These are phyloP conservation scores for Zoanthus gigantus DNA, from an alignment of 92 coral and sea anemone species.

Conservation along the genomic window DNA sequence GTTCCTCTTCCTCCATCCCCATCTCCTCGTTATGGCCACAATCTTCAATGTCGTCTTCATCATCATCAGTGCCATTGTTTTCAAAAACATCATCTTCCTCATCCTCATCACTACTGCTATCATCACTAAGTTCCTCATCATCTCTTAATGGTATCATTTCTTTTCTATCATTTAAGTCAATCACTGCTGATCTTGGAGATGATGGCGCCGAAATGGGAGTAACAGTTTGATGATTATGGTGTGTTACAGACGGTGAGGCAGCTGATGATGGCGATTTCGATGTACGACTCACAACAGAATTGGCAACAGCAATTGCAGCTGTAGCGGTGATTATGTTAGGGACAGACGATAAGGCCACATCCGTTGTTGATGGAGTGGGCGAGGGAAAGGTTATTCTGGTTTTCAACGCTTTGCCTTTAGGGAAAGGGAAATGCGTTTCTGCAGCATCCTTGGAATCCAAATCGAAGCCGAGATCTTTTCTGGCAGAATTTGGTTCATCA, in stretches of 20 bases:
- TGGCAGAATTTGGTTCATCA: slow-evolving; percentile 86
- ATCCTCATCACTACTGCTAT: slow-evolving; percentile 12
- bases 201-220: slow-evolving; percentile 13
- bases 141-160: neutral
- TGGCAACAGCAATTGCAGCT: slow-evolving; percentile 90
- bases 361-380: slow-evolving; percentile 50
- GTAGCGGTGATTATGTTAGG: slow-evolving; percentile 91
- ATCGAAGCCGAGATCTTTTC: slow-evolving; percentile 78
- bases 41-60: slow-evolving; percentile 15
- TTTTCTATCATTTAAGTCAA: neutral
- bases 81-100: slow-evolving; percentile 38
- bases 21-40: slow-evolving; percentile 38
- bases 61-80: slow-evolving; percentile 51
- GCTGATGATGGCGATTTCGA: slow-evolving; percentile 31
- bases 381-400: slow-evolving; percentile 61
- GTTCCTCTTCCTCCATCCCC: slow-evolving; percentile 55
- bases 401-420: slow-evolving; percentile 69
- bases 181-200: neutral
- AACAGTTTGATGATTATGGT: neutral
- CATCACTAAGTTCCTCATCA: slow-evolving; percentile 43
- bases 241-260: slow-evolving; percentile 30
- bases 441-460: slow-evolving; percentile 69
- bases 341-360: slow-evolving; percentile 55
- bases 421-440: slow-evolving; percentile 77
- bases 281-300: slow-evolving; percentile 78